A percentile compares a stretch with the other conserved stretches of the same genome.
Evolutionary conservation across 2,797 vertebrate genomes (phyloP).

Genomic region (Aulostomus chinensis): DNA sequence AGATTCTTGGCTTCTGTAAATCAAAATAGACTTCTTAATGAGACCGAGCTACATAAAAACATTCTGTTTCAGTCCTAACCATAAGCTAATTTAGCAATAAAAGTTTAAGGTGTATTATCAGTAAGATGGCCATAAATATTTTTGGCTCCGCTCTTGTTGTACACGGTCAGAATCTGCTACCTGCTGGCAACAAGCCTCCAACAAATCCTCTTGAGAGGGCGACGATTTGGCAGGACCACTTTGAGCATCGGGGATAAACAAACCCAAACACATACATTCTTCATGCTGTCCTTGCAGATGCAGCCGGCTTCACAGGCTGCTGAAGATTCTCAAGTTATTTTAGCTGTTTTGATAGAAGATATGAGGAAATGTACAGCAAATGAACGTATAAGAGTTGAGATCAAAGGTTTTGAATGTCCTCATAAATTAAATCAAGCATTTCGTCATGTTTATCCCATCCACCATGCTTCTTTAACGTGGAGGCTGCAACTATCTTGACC

Average conservation of each 20-base stretch:
- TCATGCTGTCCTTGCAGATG: too few species aligned
- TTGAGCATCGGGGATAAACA: background rate
- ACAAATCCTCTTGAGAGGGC: background rate
- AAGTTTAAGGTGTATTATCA: constrained; percentile 29
- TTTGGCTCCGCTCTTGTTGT: constrained; percentile 10
- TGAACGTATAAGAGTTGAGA: too few species aligned
- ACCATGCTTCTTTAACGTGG: too few species aligned
- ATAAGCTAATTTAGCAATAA: constrained; percentile 24
- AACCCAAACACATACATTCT: background rate
- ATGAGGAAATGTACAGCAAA: too few species aligned
- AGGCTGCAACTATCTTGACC: too few species aligned
- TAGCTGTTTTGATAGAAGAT: too few species aligned
- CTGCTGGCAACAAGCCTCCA: constrained; percentile 13
- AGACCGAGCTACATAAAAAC: constrained; percentile 14
- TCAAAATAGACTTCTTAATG: constrained; percentile 15
- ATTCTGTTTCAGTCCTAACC: constrained; percentile 16
- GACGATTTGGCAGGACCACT: background rate
- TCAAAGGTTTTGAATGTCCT: too few species aligned
- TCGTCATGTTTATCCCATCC: too few species aligned
- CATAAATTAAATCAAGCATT: too few species aligned
- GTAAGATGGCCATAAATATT: constrained; percentile 22
- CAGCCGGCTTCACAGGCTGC: too few species aligned
- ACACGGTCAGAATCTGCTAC: constrained; percentile 17
- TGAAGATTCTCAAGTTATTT: too few species aligned
- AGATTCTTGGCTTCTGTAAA: constrained; percentile 13